Base-by-base conservation (phyloP, 2,888 invertebrate genomes). In the Malacosoma neustria region DNA sequence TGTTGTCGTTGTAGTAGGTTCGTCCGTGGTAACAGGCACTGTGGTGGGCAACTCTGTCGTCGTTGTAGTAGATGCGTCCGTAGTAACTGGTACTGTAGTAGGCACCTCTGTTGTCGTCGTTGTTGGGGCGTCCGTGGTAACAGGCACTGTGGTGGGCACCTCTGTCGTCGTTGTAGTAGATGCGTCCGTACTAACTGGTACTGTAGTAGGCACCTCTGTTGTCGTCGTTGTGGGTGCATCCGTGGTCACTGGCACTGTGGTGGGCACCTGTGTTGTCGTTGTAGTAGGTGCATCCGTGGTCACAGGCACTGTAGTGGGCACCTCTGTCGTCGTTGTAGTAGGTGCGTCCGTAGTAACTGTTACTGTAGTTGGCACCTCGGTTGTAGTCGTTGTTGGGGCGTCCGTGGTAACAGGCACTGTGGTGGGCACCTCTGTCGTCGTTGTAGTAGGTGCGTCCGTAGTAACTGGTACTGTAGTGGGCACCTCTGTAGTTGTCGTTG, bases 91-190 rank as follows among this genome's bases (percentile, higher is more conserved):
- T 4, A 30, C 32, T 3, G 14, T n/a, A 2, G 35, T 33, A 3
- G 38, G 14, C 1, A 30, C 4, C 1, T 37, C 45, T 9, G 42
- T 40, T 0, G 48, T 11, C n/a, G 13, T 11, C 7, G 40, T 42
- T 2, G 38, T 38, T 30, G 38, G 12, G 9, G 14, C 32, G 1
- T 39, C 39, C 11, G 43, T 35, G 2, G 36, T 45, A 3, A 44
- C 32, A 1, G n/a, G n/a, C 1, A 34, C 14, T 1, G 41, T 33
- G 1, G 37, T 36, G 1, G 34, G 11, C 9, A 4, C 30, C 6
- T 35, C 14, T n/a, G 38, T 36, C 6, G 36, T 32, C 5, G 13
- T 3, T 6, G 31, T 32, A 1, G 37, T 36, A 7, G 36, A 7
- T 11, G 5, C 35, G 5, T 36, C 14, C n/a, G n/a, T n/a, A n/a